phyloP scores from a whole-genome alignment of 1,140 invertebrate species.

The Zaprionus tsacasi region DNA sequence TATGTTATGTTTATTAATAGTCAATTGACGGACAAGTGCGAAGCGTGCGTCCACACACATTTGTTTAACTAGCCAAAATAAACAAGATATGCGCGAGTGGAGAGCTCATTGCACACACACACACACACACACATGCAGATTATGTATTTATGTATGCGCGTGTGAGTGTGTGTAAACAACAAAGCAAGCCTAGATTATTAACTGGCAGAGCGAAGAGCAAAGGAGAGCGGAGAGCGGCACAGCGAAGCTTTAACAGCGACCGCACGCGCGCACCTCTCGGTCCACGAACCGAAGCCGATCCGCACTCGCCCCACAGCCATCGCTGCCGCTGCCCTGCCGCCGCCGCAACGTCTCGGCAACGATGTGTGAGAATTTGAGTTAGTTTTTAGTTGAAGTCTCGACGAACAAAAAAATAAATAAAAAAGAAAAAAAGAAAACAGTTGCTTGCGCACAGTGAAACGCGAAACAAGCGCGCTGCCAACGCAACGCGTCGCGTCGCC shows the following conservation, averaged over 20 bases:
- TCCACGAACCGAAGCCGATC: constrained; percentile 5
- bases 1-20: constrained; percentile 1
- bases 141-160: constrained; percentile 1
- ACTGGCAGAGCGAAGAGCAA: constrained; percentile 15
- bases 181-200: constrained; percentile 43
- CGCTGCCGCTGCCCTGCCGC: not conserved
- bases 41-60: constrained; percentile 30
- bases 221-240: constrained; percentile 1
- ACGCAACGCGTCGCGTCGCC: constrained; percentile 30
- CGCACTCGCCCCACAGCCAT: not conserved
- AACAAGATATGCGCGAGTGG: constrained; percentile 20
- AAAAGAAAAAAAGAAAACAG: constrained; percentile 52
- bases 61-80: constrained; percentile 43
- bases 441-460: constrained; percentile 59
- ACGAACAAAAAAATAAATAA: constrained; percentile 35
- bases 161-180: constrained; percentile 21
- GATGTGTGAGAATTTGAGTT: constrained; percentile 57
- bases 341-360: constrained; percentile 12
- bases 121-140: not conserved
- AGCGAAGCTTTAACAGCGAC: constrained; percentile 35
- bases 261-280: constrained; percentile 14
- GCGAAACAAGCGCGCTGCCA: constrained; percentile 48
- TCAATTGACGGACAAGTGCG: constrained; percentile 38
- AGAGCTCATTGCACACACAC: constrained; percentile 6
- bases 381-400: constrained; percentile 44